Evolutionary conservation across 1,140 invertebrate genomes (phyloP).

Genomic region (Vanessa tameamea): DNA sequence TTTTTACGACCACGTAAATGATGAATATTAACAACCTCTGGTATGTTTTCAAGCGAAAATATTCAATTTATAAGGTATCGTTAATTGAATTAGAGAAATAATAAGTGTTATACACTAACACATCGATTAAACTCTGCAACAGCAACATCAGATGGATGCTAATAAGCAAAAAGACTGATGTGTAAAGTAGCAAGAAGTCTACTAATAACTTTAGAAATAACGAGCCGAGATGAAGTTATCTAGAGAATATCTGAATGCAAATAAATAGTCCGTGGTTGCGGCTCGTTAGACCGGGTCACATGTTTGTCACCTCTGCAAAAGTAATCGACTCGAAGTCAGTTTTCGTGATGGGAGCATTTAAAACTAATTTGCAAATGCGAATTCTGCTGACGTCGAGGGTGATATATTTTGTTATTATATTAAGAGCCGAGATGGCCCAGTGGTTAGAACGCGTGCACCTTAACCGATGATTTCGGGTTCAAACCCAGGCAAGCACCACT

Average conservation of each 20-base stretch:
- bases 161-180: constrained; percentile 29
- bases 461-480: too few relatives aligned
- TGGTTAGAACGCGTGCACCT: too few relatives aligned
- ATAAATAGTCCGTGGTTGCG: constrained; percentile 37
- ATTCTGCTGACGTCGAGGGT: constrained; percentile 15
- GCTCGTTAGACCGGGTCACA: constrained; percentile 40
- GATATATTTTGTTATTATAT: neutral
- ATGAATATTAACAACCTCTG: constrained; percentile 10
- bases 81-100: constrained; percentile 16
- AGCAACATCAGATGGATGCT: constrained; percentile 20
- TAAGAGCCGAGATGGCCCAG: too few relatives aligned
- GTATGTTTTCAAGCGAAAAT: constrained; percentile 3
- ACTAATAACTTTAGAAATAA: constrained; percentile 33
- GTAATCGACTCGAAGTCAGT: constrained; percentile 28
- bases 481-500: too few relatives aligned
- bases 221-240: constrained; percentile 38
- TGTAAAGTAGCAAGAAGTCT: constrained; percentile 24
- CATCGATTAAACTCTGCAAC: constrained; percentile 1
- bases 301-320: constrained; percentile 39
- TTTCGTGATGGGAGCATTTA: constrained; percentile 25
- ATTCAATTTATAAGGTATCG: constrained; percentile 3
- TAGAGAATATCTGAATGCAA: constrained; percentile 34
- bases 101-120: neutral
- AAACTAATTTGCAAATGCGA: constrained; percentile 21
- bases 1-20: constrained; percentile 24